Evolutionary conservation across 2,797 vertebrate genomes (phyloP), one percentile per base, ranked within the genome.

Genomic region (Pygocentrus nattereri): DNA sequence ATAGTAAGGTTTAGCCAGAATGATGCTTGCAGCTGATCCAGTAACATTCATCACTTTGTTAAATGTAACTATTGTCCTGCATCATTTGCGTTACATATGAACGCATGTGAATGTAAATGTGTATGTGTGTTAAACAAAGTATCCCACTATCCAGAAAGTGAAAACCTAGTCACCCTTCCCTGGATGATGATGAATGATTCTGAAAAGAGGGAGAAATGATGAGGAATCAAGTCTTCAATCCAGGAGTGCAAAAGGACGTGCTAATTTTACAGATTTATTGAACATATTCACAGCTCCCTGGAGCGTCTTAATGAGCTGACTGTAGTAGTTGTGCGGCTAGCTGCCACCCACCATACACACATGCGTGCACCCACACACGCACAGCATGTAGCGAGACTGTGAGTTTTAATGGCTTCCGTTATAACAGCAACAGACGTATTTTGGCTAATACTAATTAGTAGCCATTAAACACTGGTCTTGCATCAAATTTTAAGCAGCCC

Each of bases 371-470:
- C 47, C 67, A 75, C 44, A 64, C 38, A 80, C 72, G 47, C 72
- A 50, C 67, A 21, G 61, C 80, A 38, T 38, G 1, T 77, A 69
- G 81, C 56, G 34, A 50, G 85, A 86, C 56, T 72, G 84, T 87
- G 84, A 72, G 58, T 79, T 86, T 90, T 90, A 92, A 91, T 86
- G 85, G 88, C 82, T 89, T 90, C 87, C 30, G 38, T 62, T 72
- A 50, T 50, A 74, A 71, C 78, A 70, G 86, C 47, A 47, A 27
- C 86, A 88, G 86, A 79, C 79, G 4, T 83, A 81, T 71, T 81
- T 68, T 52, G 47, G 79, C 84, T 91, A 89, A 89, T 77, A 87
- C 91, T 91, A 92, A 92, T 94, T 93, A 94, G 90, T 88, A 87
- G 87, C 79, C 85, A 88, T 89, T 93, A 90, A 92, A 92, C 87